These are phyloP conservation scores for Ariopsis seemanni DNA, from an alignment of 2,113 vertebrate species.

Conservation along the genomic window DNA sequence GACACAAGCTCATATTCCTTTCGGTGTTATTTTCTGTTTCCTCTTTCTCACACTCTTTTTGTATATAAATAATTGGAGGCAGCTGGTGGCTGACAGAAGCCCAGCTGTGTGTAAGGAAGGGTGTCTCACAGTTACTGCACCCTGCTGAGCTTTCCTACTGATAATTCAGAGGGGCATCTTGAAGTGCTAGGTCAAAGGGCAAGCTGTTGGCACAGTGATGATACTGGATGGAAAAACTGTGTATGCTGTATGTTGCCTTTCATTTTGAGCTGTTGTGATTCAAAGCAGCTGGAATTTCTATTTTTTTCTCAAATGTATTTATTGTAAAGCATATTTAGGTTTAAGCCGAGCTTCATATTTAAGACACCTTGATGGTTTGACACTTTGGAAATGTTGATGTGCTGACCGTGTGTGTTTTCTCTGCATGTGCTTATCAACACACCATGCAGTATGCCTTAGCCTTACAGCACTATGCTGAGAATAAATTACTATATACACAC, in stretches of 20 bases:
- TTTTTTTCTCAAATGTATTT: not conserved
- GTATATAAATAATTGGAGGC: conserved; percentile 35
- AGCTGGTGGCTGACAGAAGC: conserved; percentile 45
- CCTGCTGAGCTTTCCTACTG: conserved; percentile 30
- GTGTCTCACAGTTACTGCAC: conserved; percentile 29
- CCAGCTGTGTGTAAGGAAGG: conserved; percentile 24
- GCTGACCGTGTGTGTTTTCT: not conserved
- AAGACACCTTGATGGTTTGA: conserved; percentile 18
- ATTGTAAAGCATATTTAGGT: not conserved
- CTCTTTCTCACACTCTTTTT: conserved; percentile 13
- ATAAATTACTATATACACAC: conserved; percentile 11
- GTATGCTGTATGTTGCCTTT: not conserved
- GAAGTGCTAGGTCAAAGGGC: conserved; percentile 39
- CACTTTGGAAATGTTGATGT: not conserved
- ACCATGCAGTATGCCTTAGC: not conserved
- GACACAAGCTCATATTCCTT: not conserved
- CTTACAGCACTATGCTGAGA: not conserved
- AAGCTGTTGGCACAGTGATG: conserved; percentile 7
- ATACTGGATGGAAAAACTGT: not conserved
- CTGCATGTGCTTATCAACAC: not conserved
- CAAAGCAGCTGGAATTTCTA: not conserved
- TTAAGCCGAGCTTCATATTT: not conserved
- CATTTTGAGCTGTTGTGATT: not conserved
- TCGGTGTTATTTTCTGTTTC: not conserved
- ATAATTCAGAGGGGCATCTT: conserved; percentile 33